Evolutionary conservation across 2,888 invertebrate species (phyloP), one percentile per base, ranked within the genome.

Genomic region (Nymphalis polychloros): DNA sequence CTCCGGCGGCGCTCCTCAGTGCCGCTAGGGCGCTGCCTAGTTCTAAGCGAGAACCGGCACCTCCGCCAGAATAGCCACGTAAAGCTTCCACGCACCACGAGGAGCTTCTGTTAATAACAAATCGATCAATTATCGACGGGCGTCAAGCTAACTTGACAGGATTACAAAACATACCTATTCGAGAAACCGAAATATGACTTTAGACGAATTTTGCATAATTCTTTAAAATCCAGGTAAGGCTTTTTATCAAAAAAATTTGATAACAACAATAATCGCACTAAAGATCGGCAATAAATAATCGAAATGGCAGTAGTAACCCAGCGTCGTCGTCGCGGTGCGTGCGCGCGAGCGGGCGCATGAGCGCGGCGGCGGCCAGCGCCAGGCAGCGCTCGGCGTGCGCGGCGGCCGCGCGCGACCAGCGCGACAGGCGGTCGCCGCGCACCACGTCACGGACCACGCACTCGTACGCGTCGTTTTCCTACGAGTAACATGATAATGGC

Each of bases 21-120:
- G 97, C 78, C 94, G 95, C 88, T 96, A 97, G 77, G 97, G 97
- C 77, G 94, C 95, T 82, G 97, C 97, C 75, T 96, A 97, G 88
- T 98, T 99, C 98, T 95, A 98, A 79, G 41, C 90, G 84, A 16
- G 89, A 89, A 67, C 91, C 92, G 97, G 98, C 77, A 95, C 96
- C 55, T 97, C 97, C 69, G 97, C 93, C 83, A 94, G 95, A 69
- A n/a, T 98, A 98, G 59, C 96, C 96, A 83, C 98, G 97, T 63
- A 99, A 96, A 27, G 97, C 95, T 77, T 98, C 98, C 64, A 98
- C 97, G 86, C 99, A 99, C 98, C 98, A 98, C 75, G 86, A 88
- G 78, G 88, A 84, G 35, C 89, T 86, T 1, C 89, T 89, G 67
- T 77, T 77, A 75, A 64, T 31, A n/a, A n/a, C n/a, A 55, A 55